Evolutionary conservation across 2,797 vertebrate genomes (phyloP), one percentile per base, ranked within the genome.

Genomic region (Rhynchonycteris naso): DNA sequence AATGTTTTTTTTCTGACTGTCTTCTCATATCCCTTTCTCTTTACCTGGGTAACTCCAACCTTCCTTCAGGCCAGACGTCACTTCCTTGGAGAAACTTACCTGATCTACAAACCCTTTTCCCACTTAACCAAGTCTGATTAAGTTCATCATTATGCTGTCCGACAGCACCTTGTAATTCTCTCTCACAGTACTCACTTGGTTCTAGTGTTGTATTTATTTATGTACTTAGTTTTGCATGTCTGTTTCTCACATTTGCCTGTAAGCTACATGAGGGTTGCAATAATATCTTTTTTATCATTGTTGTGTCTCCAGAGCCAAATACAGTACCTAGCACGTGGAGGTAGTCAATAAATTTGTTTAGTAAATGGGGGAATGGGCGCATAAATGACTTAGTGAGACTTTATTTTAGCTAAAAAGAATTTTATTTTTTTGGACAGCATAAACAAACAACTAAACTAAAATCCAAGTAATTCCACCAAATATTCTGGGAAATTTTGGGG

Each of bases 381-480:
- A 52, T 19, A 74, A 90, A n/a, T 81, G 59, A 87, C 7, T 75
- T 82, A 43, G 30, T 95, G 54, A 89, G 4, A 56, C 7, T 13
- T 33, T 43, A 43, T n/a, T 76, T 58, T 58, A 90, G 72, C 50
- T n/a, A 16, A 72, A 90, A 50, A 68, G 9, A 68, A 43, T 26
- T 93, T 71, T 79, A 28, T 28, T 76, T 93, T 91, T 94, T 50
- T 76, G 14, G 16, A 85, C 3, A 82, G 24, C 8, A 30, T 43
- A 69, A 82, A 69, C 19, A 35, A 79, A 79, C 15, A 82, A 89
- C 14, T 74, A 35, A 82, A 89, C 2, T 75, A 72, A 88, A 86
- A 92, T 68, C 24, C 30, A 88, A 80, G 83, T 58, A 65, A 69
- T 95, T 81, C 43, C 2, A 69, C 50, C 47, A 95, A 88, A 19